phyloP scores from a whole-genome alignment of 2,888 invertebrate species.

The Ochropleura leucogaster region DNA sequence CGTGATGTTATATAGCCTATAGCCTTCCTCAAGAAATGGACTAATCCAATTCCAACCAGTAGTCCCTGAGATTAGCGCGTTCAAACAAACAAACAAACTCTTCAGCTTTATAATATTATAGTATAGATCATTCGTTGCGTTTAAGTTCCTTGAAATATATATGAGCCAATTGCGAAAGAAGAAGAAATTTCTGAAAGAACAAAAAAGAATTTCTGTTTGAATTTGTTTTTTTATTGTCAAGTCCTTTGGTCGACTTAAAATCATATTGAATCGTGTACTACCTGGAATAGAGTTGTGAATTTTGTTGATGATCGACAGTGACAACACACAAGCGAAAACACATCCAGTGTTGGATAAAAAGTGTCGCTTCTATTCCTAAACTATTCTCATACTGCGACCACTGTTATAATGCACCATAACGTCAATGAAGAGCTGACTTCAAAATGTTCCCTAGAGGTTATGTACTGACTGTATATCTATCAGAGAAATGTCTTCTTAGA shows the following conservation, averaged over 20 bases:
- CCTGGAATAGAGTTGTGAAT: background rate
- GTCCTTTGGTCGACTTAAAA: background rate
- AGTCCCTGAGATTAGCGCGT: too few relatives aligned
- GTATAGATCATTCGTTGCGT: background rate
- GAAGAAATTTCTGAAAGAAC: too few relatives aligned
- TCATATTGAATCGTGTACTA: background rate
- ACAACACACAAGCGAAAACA: background rate
- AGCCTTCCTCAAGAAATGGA: too few relatives aligned
- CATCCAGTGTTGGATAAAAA: background rate
- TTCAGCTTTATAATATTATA: too few relatives aligned
- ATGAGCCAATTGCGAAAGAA: background rate
- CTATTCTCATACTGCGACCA: conserved; percentile 17
- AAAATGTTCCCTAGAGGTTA: conserved; percentile 40
- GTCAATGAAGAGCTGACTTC: conserved; percentile 35
- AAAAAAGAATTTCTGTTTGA: too few relatives aligned
- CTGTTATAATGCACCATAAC: conserved; percentile 23
- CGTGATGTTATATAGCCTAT: too few relatives aligned
- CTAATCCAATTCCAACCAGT: too few relatives aligned
- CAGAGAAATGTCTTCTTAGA: conserved; percentile 44
- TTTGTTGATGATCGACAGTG: background rate
- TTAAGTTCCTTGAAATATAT: background rate
- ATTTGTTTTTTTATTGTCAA: too few relatives aligned
- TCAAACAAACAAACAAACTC: background rate
- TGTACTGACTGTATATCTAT: conserved; percentile 36
- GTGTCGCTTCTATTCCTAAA: conserved; percentile 1